Conservation (phyloP, 2,113 vertebrate species). For the Hemiprocne comata region DNA sequence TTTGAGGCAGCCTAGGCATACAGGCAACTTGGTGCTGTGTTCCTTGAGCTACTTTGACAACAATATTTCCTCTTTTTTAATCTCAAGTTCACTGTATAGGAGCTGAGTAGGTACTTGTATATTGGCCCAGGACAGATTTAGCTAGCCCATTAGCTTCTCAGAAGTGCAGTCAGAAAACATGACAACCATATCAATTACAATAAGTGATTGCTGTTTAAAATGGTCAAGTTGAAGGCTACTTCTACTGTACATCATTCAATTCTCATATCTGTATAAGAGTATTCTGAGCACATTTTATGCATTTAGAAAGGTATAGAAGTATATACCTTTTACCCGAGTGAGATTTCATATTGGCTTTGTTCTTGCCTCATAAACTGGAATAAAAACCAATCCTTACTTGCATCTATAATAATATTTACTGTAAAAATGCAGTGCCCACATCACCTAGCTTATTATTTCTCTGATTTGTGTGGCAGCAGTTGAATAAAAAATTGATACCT, state of each 20-base stretch:
- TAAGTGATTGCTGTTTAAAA: not conserved
- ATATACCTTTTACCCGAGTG: not conserved
- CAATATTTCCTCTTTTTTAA: not conserved
- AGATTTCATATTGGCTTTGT: not conserved
- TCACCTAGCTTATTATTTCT: not conserved
- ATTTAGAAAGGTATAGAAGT: not conserved
- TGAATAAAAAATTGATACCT: not conserved
- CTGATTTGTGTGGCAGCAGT: not conserved
- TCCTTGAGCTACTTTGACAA: not conserved
- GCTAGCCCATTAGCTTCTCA: not conserved
- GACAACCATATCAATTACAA: no score
- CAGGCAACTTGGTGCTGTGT: rapidly evolving
- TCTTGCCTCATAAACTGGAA: not conserved
- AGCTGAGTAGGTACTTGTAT: not conserved
- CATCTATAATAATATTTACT: not conserved
- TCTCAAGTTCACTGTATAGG: not conserved
- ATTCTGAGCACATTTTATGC: not conserved
- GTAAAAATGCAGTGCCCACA: not conserved
- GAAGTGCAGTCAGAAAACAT: not conserved
- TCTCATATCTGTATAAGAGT: not conserved
- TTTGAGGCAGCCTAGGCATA: not conserved
- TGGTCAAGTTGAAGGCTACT: not conserved
- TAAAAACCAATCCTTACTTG: not conserved
- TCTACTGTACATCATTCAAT: not conserved
- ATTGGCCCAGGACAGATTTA: not conserved